Conservation (phyloP, 2,113 vertebrate genomes). For the Chaetodon trifascialis region DNA sequence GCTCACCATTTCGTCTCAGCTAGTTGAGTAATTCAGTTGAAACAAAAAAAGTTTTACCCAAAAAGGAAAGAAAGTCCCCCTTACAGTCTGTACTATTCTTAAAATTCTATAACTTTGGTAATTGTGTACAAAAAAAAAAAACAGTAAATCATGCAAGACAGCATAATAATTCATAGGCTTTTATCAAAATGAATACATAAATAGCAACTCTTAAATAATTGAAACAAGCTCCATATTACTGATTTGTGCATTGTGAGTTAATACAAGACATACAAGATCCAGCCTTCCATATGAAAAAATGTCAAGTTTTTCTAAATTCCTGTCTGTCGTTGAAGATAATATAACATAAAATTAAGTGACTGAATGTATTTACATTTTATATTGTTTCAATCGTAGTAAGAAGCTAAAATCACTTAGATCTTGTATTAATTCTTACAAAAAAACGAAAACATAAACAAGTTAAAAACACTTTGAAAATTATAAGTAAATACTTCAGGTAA, state of each 20-base stretch:
- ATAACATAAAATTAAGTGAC: background rate
- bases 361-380: background rate
- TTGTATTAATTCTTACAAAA: background rate
- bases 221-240: background rate
- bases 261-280: too few relatives aligned
- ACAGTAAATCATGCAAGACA: background rate
- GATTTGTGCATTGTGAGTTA: background rate
- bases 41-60: constrained; percentile 13
- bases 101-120: background rate
- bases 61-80: background rate
- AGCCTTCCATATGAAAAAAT: background rate
- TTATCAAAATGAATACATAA: background rate
- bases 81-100: background rate
- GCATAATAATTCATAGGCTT: background rate
- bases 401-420: background rate
- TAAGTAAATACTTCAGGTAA: constrained; percentile 14
- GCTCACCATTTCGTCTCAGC: constrained; percentile 62
- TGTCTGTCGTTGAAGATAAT: background rate
- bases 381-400: too few relatives aligned
- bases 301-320: background rate
- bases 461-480: background rate
- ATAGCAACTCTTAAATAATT: background rate
- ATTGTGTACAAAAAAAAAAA: background rate
- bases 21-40: constrained; percentile 66
- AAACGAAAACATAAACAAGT: background rate